phyloP scores from a whole-genome alignment of 2,113 vertebrate genomes.

The Butorides virescens region DNA sequence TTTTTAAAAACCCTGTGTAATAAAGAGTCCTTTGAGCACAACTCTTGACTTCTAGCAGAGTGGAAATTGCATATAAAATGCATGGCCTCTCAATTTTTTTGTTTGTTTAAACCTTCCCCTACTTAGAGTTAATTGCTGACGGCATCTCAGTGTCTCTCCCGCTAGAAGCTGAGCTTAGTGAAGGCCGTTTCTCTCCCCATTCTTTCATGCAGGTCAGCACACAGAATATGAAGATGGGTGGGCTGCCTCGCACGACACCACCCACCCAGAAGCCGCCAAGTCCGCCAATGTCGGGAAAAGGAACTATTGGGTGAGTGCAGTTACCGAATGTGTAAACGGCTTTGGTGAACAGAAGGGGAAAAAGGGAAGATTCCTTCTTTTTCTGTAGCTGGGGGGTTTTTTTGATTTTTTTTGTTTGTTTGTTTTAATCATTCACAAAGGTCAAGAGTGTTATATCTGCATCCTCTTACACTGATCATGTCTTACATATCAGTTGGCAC shows the following conservation, averaged over 20 bases:
- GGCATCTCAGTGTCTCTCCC: background rate
- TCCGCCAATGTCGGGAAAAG: slow-evolving; percentile 93
- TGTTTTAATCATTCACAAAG: background rate
- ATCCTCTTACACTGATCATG: background rate
- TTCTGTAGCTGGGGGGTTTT: background rate
- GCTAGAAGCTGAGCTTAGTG: slow-evolving; percentile 39
- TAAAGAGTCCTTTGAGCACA: slow-evolving; percentile 78
- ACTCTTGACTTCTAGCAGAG: slow-evolving; percentile 69
- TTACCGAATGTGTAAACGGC: background rate
- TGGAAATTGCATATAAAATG: slow-evolving; percentile 68
- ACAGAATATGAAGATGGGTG: slow-evolving; percentile 98
- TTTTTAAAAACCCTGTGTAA: slow-evolving; percentile 31
- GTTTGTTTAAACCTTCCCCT: slow-evolving; percentile 56
- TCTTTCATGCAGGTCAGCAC: slow-evolving; percentile 87
- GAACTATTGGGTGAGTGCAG: slow-evolving; percentile 93
- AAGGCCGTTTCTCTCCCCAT: slow-evolving; percentile 31
- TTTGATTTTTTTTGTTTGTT: background rate
- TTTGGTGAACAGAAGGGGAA: background rate
- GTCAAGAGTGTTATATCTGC: background rate
- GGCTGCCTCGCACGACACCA: slow-evolving; percentile 92
- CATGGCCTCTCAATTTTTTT: slow-evolving; percentile 68
- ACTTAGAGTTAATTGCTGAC: slow-evolving; percentile 31
- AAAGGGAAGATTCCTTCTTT: background rate
- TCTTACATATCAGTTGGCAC: background rate
- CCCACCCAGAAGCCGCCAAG: slow-evolving; percentile 98